These are phyloP conservation scores for Andrena flavipes DNA, from an alignment of 2,888 invertebrate genomes.

Conservation along the genomic window DNA sequence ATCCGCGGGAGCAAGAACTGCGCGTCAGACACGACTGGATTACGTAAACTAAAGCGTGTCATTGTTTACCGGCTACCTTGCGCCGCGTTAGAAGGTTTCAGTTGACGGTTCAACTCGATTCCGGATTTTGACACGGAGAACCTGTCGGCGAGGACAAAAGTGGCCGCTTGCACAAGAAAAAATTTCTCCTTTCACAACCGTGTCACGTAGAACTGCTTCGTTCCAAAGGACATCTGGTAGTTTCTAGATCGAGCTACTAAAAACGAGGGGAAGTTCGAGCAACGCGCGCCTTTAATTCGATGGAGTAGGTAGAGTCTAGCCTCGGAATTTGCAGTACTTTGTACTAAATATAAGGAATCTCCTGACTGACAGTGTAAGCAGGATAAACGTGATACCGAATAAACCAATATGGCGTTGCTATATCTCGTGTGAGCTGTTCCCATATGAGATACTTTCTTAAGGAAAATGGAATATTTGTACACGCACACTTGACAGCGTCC, in stretches of 20 bases:
- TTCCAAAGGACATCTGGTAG: neutral
- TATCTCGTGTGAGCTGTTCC: too few relatives aligned
- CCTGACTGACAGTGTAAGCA: too few relatives aligned
- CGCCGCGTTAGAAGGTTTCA: slow-evolving; percentile 31
- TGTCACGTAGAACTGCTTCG: slow-evolving; percentile 17
- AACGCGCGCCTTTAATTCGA: too few relatives aligned
- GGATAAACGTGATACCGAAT: too few relatives aligned
- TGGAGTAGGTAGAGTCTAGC: too few relatives aligned
- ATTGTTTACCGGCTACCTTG: slow-evolving; percentile 35
- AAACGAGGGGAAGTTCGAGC: too few relatives aligned
- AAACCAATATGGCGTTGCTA: too few relatives aligned
- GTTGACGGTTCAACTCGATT: slow-evolving; percentile 19
- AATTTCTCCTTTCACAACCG: slow-evolving; percentile 43
- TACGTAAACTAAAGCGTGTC: slow-evolving; percentile 41
- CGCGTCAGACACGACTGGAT: slow-evolving; percentile 11
- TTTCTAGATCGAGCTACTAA: slow-evolving; percentile 1
- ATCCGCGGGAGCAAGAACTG: neutral
- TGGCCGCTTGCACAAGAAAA: slow-evolving; percentile 16
- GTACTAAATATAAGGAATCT: too few relatives aligned
- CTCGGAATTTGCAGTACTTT: too few relatives aligned
- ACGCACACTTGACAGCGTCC: too few relatives aligned
- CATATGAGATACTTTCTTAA: too few relatives aligned
- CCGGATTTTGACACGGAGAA: slow-evolving; percentile 30
- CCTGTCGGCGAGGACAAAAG: slow-evolving; percentile 21
- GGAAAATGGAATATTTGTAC: too few relatives aligned